A percentile compares a stretch with the other conserved stretches of the same genome.
These are phyloP conservation scores for Pelobates cultripes DNA, from an alignment of 2,797 vertebrate genomes.

Conservation along the genomic window DNA sequence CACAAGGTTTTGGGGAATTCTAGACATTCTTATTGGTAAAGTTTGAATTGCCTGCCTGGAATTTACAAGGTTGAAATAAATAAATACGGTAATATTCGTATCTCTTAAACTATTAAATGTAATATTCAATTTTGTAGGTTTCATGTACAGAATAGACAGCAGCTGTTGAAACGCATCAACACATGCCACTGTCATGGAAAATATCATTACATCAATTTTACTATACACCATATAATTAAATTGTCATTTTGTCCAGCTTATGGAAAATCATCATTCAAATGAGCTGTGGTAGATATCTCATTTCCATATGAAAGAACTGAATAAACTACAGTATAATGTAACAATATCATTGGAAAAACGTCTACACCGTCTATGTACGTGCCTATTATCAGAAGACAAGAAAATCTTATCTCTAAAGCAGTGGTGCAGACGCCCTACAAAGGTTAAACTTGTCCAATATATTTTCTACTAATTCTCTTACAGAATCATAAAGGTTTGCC, in stretches of 20 bases:
- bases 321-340: slow-evolving; percentile 2
- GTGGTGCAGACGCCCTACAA: not conserved
- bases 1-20: too few relatives aligned
- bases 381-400: not conserved
- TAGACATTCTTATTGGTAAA: too few relatives aligned
- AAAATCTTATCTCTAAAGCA: not conserved
- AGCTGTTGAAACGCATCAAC: slow-evolving; percentile 29
- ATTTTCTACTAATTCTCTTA: not conserved
- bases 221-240: slow-evolving; percentile 26
- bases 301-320: slow-evolving; percentile 15
- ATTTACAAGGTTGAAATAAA: not conserved
- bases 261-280: slow-evolving; percentile 22
- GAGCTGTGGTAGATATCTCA: slow-evolving; percentile 2
- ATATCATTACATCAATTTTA: slow-evolving; percentile 29
- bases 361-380: not conserved
- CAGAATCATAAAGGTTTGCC: not conserved
- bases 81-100: not conserved
- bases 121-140: not conserved
- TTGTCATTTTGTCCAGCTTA: slow-evolving; percentile 35
- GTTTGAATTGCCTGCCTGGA: too few relatives aligned
- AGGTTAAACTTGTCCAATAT: not conserved
- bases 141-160: slow-evolving; percentile 22
- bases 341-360: not conserved
- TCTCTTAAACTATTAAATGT: not conserved
- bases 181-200: slow-evolving; percentile 12